These are phyloP conservation scores for Tenthredo amoena DNA, from an alignment of 2,888 invertebrate genomes.

Conservation along the genomic window DNA sequence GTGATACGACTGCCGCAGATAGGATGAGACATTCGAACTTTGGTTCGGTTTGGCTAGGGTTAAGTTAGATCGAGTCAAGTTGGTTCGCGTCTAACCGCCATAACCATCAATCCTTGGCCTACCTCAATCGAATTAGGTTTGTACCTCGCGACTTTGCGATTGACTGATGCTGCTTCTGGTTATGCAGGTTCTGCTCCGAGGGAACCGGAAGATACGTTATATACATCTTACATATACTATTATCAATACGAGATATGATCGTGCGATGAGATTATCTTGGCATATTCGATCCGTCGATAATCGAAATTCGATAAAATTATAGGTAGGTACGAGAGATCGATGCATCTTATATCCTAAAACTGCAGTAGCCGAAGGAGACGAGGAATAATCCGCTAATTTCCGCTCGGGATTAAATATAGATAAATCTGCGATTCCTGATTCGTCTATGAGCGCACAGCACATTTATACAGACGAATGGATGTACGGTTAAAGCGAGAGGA, in stretches of 20 bases:
- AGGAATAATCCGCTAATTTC: too few relatives aligned
- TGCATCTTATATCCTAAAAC: not conserved
- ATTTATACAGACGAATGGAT: not conserved
- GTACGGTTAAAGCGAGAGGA: not conserved
- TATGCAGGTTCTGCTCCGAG: not conserved
- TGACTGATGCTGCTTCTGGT: not conserved
- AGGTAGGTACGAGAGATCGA: not conserved
- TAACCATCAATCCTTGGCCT: constrained; percentile 48
- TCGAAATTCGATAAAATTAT: not conserved
- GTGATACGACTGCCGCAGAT: not conserved
- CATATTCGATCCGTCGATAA: too few relatives aligned
- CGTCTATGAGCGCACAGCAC: not conserved
- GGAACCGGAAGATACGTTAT: not conserved
- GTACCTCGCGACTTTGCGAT: not conserved
- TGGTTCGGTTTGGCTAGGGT: not conserved
- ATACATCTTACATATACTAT: not conserved
- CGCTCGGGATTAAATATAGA: too few relatives aligned
- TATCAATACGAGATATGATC: not conserved
- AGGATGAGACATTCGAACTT: not conserved
- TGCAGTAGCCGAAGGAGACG: too few relatives aligned
- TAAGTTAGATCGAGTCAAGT: constrained; percentile 1
- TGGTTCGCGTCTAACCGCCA: constrained; percentile 28
- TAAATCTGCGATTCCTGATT: too few relatives aligned
- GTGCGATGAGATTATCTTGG: not conserved
- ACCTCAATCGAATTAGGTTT: constrained; percentile 41